A percentile compares a stretch with the other conserved stretches of the same genome.
Evolutionary conservation across 2,888 invertebrate genomes (phyloP).

Genomic region (Orthosia gothica): DNA sequence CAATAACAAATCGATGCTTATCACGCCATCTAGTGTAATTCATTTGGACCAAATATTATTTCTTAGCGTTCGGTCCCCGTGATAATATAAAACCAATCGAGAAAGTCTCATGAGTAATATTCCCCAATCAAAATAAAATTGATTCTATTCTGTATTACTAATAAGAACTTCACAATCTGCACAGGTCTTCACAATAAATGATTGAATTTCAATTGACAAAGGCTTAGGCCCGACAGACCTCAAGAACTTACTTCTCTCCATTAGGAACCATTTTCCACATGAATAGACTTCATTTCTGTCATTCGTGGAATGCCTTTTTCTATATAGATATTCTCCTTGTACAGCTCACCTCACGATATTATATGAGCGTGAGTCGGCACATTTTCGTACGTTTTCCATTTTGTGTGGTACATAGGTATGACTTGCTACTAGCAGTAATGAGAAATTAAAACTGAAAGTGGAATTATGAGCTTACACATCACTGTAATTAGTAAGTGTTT

Average conservation of each 20-base stretch:
- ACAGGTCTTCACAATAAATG: background rate
- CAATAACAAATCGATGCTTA: too few species aligned
- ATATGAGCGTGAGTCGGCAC: constrained; percentile 27
- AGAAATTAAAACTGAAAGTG: too few species aligned
- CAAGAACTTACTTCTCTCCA: background rate
- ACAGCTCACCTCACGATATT: constrained; percentile 15
- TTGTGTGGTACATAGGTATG: background rate
- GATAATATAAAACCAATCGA: too few species aligned
- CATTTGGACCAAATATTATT: too few species aligned
- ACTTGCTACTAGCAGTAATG: background rate
- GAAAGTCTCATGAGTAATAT: too few species aligned
- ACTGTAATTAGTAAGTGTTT: too few species aligned
- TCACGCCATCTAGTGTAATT: too few species aligned
- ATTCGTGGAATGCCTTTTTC: constrained; percentile 2
- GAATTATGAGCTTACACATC: too few species aligned
- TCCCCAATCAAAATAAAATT: background rate
- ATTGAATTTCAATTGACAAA: constrained; percentile 19
- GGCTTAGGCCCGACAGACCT: background rate
- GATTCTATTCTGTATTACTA: background rate
- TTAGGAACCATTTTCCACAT: constrained; percentile 22
- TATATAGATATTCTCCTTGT: background rate
- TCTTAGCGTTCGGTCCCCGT: too few species aligned
- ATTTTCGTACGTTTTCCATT: constrained; percentile 20
- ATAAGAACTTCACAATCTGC: background rate
- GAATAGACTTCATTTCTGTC: constrained; percentile 22